Conservation (phyloP, 2,113 vertebrate genomes). For the Bufo bufo region DNA sequence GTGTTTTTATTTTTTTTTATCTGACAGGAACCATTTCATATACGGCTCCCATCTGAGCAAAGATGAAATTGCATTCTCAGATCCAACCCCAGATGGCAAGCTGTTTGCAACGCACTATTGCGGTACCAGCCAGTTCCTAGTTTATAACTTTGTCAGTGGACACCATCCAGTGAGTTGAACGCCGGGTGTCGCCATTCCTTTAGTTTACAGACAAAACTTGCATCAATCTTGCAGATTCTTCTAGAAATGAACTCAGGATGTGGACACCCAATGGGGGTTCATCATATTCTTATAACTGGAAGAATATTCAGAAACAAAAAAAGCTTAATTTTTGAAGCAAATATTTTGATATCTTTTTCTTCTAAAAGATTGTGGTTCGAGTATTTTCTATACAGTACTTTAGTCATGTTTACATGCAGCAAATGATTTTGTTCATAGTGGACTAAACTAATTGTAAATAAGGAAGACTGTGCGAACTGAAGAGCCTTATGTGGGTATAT, state of each 20-base stretch:
- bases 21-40: constrained; percentile 92
- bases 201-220: constrained; percentile 72
- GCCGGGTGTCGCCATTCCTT: constrained; percentile 58
- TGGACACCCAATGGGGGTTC: constrained; percentile 75
- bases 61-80: constrained; percentile 98
- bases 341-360: constrained; percentile 84
- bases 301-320: constrained; percentile 73
- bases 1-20: not conserved
- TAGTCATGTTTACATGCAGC: constrained; percentile 86
- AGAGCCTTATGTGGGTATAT: constrained; percentile 71
- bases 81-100: constrained; percentile 97
- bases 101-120: constrained; percentile 96
- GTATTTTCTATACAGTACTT: constrained; percentile 80
- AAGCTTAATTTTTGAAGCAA: constrained; percentile 79
- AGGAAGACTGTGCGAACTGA: constrained; percentile 71
- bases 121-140: constrained; percentile 93
- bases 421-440: constrained; percentile 80
- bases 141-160: constrained; percentile 97
- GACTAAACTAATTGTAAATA: constrained; percentile 79
- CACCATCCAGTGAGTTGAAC: constrained; percentile 64
- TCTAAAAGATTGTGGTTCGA: constrained; percentile 74
- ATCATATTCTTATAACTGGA: constrained; percentile 78
- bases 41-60: constrained; percentile 96
- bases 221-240: constrained; percentile 66
- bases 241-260: constrained; percentile 78